These are phyloP conservation scores for Patella vulgata DNA, from an alignment of 1,140 invertebrate species.

Conservation along the genomic window DNA sequence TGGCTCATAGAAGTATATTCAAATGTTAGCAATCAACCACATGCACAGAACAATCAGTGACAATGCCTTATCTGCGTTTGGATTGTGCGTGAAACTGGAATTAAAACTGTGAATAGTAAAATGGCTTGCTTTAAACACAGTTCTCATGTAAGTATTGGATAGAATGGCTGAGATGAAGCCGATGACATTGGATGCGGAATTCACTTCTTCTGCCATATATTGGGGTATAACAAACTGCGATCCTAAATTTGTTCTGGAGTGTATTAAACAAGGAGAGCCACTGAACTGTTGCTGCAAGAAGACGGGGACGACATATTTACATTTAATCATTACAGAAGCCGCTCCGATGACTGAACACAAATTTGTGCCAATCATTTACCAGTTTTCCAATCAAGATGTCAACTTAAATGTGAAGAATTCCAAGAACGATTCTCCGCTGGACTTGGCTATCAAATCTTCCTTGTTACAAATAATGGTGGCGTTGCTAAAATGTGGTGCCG, in stretches of 20 bases:
- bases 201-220: not conserved
- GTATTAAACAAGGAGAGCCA: constrained; percentile 2
- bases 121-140: too few species aligned
- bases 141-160: too few species aligned
- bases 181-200: not conserved
- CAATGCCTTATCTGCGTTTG: too few species aligned
- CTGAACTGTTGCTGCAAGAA: not conserved
- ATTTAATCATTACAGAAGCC: constrained; percentile 43
- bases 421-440: constrained; percentile 42
- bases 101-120: too few species aligned
- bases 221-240: not conserved
- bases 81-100: too few species aligned
- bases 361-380: constrained; percentile 58
- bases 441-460: constrained; percentile 43
- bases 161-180: not conserved
- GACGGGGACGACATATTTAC: constrained; percentile 46
- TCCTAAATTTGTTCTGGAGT: not conserved
- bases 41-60: too few species aligned
- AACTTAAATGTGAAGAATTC: constrained; percentile 44
- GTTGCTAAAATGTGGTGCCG: constrained; percentile 50
- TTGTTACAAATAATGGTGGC: constrained; percentile 49
- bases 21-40: too few species aligned
- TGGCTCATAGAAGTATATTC: too few species aligned
- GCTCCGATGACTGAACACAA: constrained; percentile 35
- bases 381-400: constrained; percentile 56